These are phyloP conservation scores for Alosa alosa DNA, from an alignment of 2,113 vertebrate species.

Conservation along the genomic window DNA sequence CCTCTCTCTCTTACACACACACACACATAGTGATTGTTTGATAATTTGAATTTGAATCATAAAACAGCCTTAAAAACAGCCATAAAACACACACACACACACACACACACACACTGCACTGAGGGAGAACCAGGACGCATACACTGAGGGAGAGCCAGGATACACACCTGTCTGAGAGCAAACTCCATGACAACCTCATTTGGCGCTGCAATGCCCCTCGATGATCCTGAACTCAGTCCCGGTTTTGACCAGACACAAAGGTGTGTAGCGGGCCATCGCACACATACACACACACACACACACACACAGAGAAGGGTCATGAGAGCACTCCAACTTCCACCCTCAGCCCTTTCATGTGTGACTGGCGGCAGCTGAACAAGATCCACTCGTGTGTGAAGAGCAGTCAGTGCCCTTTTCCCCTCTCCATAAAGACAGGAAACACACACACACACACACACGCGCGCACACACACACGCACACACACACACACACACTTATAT, in stretches of 20 bases:
- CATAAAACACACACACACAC: background rate
- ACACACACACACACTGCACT: background rate
- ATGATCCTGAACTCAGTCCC: background rate
- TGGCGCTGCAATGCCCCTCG: background rate
- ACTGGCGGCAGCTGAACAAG: background rate
- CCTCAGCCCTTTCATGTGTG: background rate
- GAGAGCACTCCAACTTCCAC: background rate
- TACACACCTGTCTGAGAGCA: background rate
- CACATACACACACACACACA: conserved; percentile 11
- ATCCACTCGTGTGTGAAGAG: background rate
- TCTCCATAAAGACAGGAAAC: background rate
- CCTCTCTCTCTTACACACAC: background rate
- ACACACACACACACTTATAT: too few relatives aligned
- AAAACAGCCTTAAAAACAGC: background rate
- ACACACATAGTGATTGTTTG: background rate
- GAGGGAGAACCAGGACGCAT: background rate
- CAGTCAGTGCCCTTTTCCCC: background rate
- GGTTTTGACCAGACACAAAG: background rate
- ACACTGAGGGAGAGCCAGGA: background rate
- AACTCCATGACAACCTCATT: background rate
- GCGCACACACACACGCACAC: background rate
- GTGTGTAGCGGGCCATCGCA: background rate
- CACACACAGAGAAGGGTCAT: background rate
- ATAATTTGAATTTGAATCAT: too few relatives aligned
- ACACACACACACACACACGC: background rate